Evolutionary conservation across 2,888 invertebrate genomes (phyloP).

Genomic region (Drosophila longiperda): DNA sequence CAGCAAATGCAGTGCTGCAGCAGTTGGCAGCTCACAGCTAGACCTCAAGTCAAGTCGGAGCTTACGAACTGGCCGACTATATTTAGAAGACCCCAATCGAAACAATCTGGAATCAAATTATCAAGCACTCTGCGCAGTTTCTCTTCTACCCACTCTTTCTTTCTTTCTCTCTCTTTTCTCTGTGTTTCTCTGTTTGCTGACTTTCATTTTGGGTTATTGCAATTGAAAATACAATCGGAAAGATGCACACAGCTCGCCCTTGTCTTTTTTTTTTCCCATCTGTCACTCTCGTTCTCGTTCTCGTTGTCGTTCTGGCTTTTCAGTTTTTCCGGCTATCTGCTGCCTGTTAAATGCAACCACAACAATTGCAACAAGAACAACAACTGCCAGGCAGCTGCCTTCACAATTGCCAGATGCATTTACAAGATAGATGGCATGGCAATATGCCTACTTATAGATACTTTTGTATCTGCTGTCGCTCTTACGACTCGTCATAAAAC

Average conservation of each 20-base stretch:
- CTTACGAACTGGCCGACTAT: conserved; percentile 33
- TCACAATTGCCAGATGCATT: conserved; percentile 72
- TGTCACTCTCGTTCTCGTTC: background rate
- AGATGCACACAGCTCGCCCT: conserved; percentile 26
- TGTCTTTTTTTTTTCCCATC: background rate
- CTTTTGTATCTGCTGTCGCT: conserved; percentile 59
- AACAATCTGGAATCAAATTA: conserved; percentile 52
- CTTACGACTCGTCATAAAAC: conserved; percentile 59
- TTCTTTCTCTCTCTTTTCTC: background rate
- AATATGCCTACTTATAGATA: conserved; percentile 58
- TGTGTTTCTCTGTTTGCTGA: conserved; percentile 29
- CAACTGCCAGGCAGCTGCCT: conserved; percentile 64
- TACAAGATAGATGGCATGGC: conserved; percentile 43
- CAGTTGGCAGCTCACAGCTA: conserved; percentile 14
- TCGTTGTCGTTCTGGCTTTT: conserved; percentile 9
- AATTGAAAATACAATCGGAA: conserved; percentile 62
- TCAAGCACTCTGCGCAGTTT: conserved; percentile 34
- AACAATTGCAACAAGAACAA: conserved; percentile 38
- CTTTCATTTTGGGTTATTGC: conserved; percentile 64
- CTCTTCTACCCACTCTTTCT: background rate
- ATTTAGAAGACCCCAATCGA: conserved; percentile 24
- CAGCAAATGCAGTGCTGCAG: conserved; percentile 29
- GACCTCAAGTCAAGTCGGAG: conserved; percentile 36
- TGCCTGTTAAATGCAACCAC: conserved; percentile 55
- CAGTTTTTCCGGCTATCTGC: conserved; percentile 57